Conservation (phyloP, 2,113 vertebrate genomes). For the Oryzias melastigma region DNA sequence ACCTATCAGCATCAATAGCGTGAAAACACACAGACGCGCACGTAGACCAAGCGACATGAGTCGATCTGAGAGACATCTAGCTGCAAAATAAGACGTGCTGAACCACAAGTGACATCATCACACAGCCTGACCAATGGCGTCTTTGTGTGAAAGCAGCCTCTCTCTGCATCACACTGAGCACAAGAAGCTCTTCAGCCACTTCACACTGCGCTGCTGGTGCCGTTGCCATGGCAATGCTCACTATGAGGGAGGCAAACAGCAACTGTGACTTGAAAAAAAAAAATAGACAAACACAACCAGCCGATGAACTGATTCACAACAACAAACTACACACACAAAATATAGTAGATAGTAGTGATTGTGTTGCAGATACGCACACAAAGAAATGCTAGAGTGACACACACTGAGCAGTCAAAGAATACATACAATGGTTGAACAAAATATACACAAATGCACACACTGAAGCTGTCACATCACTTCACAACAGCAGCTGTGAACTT, state of each 20-base stretch:
- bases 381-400: neutral
- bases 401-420: neutral
- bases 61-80: neutral
- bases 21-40: neutral
- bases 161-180: conserved; percentile 41
- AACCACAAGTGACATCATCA: conserved; percentile 45
- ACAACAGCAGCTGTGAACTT: no score
- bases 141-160: conserved; percentile 12
- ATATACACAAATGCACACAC: no score
- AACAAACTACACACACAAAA: no score
- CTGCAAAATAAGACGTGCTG: neutral
- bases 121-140: conserved; percentile 9
- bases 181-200: conserved; percentile 63
- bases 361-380: neutral
- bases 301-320: neutral
- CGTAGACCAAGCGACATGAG: neutral
- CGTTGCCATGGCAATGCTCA: conserved; percentile 73
- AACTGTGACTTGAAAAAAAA: conserved; percentile 63
- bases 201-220: conserved; percentile 75
- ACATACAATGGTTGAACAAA: no score
- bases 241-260: conserved; percentile 72
- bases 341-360: no score
- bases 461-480: no score
- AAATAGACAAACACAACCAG: conserved; percentile 21
- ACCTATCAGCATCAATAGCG: neutral